Evolutionary conservation across 2,888 invertebrate species (phyloP).

Genomic region (Doris montereyensis): DNA sequence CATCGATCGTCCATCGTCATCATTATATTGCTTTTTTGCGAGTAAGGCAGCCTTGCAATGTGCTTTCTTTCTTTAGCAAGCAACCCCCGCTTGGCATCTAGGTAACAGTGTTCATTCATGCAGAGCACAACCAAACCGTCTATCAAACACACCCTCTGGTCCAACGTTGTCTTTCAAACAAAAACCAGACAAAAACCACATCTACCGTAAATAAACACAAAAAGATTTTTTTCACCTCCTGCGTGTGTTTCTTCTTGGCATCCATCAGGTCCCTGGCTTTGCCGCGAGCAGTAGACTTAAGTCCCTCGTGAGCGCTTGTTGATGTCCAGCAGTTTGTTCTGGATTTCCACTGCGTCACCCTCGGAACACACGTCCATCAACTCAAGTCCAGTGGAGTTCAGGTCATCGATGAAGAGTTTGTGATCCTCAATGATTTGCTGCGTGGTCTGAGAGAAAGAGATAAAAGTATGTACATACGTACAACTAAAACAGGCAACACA

Average conservation of each 20-base stretch:
- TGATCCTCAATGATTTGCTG: slow-evolving; percentile 71
- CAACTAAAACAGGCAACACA: too few relatives aligned
- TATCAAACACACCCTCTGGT: too few relatives aligned
- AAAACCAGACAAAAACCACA: background rate
- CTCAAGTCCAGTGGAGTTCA: slow-evolving; percentile 69
- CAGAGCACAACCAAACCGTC: too few relatives aligned
- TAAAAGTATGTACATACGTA: background rate
- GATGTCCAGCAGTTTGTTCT: slow-evolving; percentile 66
- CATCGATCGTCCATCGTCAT: too few relatives aligned
- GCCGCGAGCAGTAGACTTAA: slow-evolving; percentile 63
- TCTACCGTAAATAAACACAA: background rate
- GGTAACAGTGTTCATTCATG: too few relatives aligned
- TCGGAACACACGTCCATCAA: slow-evolving; percentile 72
- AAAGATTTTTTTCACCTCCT: slow-evolving; percentile 65
- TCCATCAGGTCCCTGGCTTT: slow-evolving; percentile 67
- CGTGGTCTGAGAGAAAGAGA: slow-evolving; percentile 55
- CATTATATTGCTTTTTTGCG: too few relatives aligned
- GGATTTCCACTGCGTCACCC: slow-evolving; percentile 68
- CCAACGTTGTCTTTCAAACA: too few relatives aligned
- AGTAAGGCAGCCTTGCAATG: too few relatives aligned
- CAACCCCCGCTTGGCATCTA: too few relatives aligned
- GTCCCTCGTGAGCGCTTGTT: slow-evolving; percentile 67
- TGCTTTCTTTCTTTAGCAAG: too few relatives aligned
- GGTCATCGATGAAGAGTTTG: slow-evolving; percentile 71
- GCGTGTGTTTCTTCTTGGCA: slow-evolving; percentile 62